Percentiles rank a stretch among this genome's conserved stretches.
Conservation (phyloP, 2,113 vertebrate genomes). For the Fulica atra region DNA sequence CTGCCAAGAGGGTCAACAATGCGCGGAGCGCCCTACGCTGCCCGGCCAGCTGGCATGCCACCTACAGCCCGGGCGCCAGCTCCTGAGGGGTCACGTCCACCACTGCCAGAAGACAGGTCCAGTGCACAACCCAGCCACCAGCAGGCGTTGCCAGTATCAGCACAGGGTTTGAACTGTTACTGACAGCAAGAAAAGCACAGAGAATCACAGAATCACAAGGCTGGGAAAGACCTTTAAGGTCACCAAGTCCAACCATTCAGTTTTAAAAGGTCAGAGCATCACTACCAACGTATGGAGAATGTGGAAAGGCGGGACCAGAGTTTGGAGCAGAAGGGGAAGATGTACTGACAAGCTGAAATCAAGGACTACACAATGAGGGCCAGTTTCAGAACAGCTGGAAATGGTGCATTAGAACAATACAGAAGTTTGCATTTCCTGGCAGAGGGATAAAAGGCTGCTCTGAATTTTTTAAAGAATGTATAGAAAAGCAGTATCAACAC, state of each 20-base stretch:
- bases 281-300: background rate
- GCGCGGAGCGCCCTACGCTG: accelerated
- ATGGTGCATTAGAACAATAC: background rate
- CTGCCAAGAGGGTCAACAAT: background rate
- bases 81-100: background rate
- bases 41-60: background rate
- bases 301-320: background rate
- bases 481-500: background rate
- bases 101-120: background rate
- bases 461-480: background rate
- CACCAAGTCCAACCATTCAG: too few species aligned
- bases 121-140: background rate
- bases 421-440: background rate
- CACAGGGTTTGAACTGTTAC: accelerated
- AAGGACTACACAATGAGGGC: background rate
- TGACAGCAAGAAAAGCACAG: background rate
- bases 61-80: background rate
- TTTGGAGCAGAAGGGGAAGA: background rate
- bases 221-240: too few species aligned
- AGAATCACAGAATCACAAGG: too few species aligned
- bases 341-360: background rate
- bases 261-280: too few species aligned
- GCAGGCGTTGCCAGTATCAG: accelerated
- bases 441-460: background rate
- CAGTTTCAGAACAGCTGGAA: background rate